A percentile compares a stretch with the other conserved stretches of the same genome.
These are phyloP conservation scores for Axinella damicornis DNA, from an alignment of 37 sponge, comb jelly and placozoan genomes.

Conservation along the genomic window DNA sequence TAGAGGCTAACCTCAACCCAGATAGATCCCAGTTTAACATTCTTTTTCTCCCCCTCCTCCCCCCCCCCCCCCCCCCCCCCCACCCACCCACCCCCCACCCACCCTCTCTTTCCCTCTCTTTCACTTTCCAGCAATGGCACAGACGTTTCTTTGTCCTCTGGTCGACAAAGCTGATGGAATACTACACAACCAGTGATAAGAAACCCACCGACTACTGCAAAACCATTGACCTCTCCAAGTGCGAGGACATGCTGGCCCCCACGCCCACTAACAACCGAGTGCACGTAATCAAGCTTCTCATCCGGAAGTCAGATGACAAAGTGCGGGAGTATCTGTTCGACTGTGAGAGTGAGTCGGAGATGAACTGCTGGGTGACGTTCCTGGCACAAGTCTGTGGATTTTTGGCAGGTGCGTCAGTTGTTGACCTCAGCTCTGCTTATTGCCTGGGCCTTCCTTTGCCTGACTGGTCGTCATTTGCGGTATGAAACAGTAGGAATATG, in stretches of 20 bases:
- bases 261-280: conserved; percentile 5
- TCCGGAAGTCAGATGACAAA: conserved; percentile 15
- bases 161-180: conserved; percentile 51
- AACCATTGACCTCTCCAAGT: conserved; percentile 64
- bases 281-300: conserved; percentile 50
- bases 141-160: conserved; percentile 71
- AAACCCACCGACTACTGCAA: conserved; percentile 63
- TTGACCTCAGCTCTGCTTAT: too few species aligned
- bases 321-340: conserved; percentile 57
- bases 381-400: conserved; percentile 65
- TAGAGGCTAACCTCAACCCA: too few species aligned
- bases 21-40: too few species aligned
- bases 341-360: conserved; percentile 30
- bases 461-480: too few species aligned
- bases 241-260: conserved; percentile 69
- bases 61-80: neutral
- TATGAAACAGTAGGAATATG: too few species aligned
- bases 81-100: neutral
- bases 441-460: too few species aligned
- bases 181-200: conserved; percentile 51
- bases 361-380: conserved; percentile 48
- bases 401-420: conserved; percentile 15
- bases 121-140: conserved; percentile 62
- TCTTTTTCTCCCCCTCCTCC: too few species aligned
- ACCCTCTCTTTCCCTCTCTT: too few species aligned